Conservation (phyloP, 2,888 invertebrate species). For the Hedychridium roseum region DNA sequence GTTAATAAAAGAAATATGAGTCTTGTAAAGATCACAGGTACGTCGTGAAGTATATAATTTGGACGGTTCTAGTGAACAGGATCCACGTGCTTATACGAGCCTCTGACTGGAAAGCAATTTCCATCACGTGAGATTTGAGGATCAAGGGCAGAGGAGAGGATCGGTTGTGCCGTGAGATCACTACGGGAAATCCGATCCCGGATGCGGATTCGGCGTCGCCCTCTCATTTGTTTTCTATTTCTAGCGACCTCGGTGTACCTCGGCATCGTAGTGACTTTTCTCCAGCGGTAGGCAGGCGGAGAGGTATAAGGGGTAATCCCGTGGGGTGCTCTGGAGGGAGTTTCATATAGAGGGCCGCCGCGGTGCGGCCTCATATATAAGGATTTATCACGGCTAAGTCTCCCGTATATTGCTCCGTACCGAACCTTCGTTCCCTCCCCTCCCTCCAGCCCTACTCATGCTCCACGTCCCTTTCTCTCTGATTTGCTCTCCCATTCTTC, state of each 20-base stretch:
- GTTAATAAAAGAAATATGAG: too few species aligned
- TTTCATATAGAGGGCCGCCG: conserved; percentile 59
- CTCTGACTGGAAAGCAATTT: too few species aligned
- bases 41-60: too few species aligned
- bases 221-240: conserved; percentile 50
- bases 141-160: too few species aligned
- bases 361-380: conserved; percentile 62
- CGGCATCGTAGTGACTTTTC: conserved; percentile 34
- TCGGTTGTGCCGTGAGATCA: too few species aligned
- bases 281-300: conserved; percentile 15
- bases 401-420: conserved; percentile 61
- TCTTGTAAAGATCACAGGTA: too few species aligned
- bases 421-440: conserved; percentile 50
- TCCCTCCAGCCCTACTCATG: conserved; percentile 21
- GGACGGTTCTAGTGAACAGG: too few species aligned
- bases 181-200: conserved; percentile 16
- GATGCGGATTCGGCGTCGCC: conserved; percentile 22
- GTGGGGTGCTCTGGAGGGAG: conserved; percentile 54
- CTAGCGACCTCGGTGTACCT: conserved; percentile 24
- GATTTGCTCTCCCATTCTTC: conserved; percentile 7
- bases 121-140: too few species aligned
- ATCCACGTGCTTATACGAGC: too few species aligned
- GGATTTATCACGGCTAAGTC: conserved; percentile 64
- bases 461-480: conserved; percentile 24
- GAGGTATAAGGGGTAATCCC: conserved; percentile 58